Conservation (phyloP, 2,113 vertebrate genomes). For the Axis porcinus region DNA sequence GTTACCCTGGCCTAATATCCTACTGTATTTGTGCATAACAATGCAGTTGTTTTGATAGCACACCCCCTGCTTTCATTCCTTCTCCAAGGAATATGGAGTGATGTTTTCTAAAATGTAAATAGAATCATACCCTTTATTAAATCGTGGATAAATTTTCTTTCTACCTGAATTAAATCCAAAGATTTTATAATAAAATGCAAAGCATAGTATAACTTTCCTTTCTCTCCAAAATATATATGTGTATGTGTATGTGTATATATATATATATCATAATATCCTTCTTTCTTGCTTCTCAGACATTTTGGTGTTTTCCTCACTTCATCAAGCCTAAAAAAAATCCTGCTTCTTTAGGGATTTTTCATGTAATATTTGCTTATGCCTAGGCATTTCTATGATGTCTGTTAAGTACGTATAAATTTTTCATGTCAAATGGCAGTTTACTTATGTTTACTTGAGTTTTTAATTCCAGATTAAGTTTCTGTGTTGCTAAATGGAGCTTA, state of each 20-base stretch:
- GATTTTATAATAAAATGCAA: not conserved
- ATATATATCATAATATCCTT: fast-evolving
- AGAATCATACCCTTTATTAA: not conserved
- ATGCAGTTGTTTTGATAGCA: not conserved
- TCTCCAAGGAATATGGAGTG: not conserved
- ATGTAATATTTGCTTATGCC: not conserved
- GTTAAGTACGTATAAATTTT: not conserved
- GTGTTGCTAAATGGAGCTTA: not conserved
- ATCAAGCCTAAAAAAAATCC: not conserved
- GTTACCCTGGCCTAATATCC: not conserved
- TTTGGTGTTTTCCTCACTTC: not conserved
- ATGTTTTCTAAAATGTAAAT: not conserved
- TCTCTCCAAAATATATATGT: not conserved
- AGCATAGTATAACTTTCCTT: not conserved
- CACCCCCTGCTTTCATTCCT: not conserved
- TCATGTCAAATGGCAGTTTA: not conserved
- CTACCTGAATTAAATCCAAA: not conserved
- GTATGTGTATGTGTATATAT: not conserved
- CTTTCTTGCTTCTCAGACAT: not conserved
- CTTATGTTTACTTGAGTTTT: not conserved
- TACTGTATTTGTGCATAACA: not conserved
- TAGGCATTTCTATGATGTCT: not conserved
- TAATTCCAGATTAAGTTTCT: not conserved
- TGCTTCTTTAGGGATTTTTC: not conserved
- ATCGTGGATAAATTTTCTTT: not conserved